Evolutionary conservation across 2,797 vertebrate species (phyloP), one percentile per base, ranked within the genome.

Genomic region (Oceanodroma leucorhoa): DNA sequence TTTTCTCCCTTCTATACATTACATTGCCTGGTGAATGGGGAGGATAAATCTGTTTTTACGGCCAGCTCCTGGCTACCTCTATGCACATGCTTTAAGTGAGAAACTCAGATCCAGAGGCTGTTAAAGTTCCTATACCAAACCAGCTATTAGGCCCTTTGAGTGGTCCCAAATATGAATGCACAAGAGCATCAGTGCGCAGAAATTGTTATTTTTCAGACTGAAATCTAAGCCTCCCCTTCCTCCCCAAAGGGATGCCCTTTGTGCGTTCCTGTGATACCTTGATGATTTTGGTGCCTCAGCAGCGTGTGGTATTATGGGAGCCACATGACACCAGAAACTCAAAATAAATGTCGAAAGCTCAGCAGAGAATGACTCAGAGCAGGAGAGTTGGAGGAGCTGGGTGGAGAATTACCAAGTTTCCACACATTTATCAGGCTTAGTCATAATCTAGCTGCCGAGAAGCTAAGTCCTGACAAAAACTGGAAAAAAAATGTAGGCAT

Each of bases 371-470:
- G 96, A 97, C 83, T 97, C 96, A 95, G 90, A 97, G 93, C 40
- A 61, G 84, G n/a, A 82, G 70, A 91, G 92, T 79, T 96, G 95
- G 95, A 89, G 88, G 90, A 79, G 89, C 93, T 94, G 80, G 95
- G 95, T 92, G 93, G 90, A 93, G 93, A 92, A 95, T 90, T 93
- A 95, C 73, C 62, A 94, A 95, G 90, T 96, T 95, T 95, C 94
- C 81, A 95, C 93, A 95, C 86, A 90, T 93, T 86, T 92, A 83
- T 83, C 93, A 66, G 86, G 88, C 77, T 96, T 93, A 97, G 95
- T 97, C 95, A 96, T 89, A 95, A 94, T 82, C 86, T 86, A 70
- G 15, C 88, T 97, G 86, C 92, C 89, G 83, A 94, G 92, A 89
- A 97, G 73, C 54, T 55, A 76, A 90, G 41, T 70, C 62, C 51